These are phyloP conservation scores for Drosophila athabasca DNA, from an alignment of 1,140 invertebrate species.

Conservation along the genomic window DNA sequence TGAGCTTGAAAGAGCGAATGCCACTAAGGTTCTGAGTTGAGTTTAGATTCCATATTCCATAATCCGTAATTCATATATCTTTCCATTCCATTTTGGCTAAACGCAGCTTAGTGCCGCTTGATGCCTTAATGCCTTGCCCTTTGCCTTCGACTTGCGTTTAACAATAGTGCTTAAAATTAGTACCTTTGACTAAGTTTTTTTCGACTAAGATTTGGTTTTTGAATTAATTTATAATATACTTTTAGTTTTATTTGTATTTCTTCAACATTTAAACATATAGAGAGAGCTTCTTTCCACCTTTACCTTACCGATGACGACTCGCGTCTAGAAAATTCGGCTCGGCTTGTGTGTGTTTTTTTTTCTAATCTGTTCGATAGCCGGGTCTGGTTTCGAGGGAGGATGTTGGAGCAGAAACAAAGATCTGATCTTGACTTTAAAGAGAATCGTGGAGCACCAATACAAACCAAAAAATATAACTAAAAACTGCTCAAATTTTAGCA, in stretches of 20 bases:
- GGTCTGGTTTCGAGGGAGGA: slow-evolving; percentile 21
- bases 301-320: slow-evolving; percentile 22
- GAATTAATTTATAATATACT: slow-evolving; percentile 62
- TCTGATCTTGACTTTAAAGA: slow-evolving; percentile 1
- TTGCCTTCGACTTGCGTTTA: slow-evolving; percentile 56
- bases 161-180: slow-evolving; percentile 76
- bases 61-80: neutral
- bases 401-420: slow-evolving; percentile 26
- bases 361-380: slow-evolving; percentile 23
- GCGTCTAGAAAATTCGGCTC: slow-evolving; percentile 24
- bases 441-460: no score
- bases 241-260: slow-evolving; percentile 40
- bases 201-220: slow-evolving; percentile 70
- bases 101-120: slow-evolving; percentile 2
- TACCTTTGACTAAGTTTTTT: slow-evolving; percentile 75
- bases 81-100: slow-evolving; percentile 24
- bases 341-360: slow-evolving; percentile 7
- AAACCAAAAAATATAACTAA: no score
- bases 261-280: slow-evolving; percentile 76
- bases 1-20: slow-evolving; percentile 63
- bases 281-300: slow-evolving; percentile 51
- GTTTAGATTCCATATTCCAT: slow-evolving; percentile 29
- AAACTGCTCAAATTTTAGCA: no score
- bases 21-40: slow-evolving; percentile 51
- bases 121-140: slow-evolving; percentile 1